Conservation (phyloP, 92 coral and sea anemone genomes). For the Meandrina meandrites region DNA sequence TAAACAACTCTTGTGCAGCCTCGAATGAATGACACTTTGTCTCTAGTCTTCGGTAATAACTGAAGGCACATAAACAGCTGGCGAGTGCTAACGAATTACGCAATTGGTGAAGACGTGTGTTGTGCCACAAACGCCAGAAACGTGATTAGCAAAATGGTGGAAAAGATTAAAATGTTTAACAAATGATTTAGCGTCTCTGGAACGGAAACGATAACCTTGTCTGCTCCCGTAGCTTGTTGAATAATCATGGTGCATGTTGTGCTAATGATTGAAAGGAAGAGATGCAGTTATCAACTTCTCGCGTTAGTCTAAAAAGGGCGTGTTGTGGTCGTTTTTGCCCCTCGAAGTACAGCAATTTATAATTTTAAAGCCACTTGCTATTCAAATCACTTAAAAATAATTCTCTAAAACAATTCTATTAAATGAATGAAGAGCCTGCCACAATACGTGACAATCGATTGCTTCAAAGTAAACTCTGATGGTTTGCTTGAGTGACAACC, state of each 20-base stretch:
- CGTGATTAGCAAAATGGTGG: neutral
- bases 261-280: neutral
- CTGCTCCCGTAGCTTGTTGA: too few relatives aligned
- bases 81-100: too few relatives aligned
- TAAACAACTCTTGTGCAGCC: neutral
- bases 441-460: neutral
- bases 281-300: neutral
- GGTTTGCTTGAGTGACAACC: constrained; percentile 1
- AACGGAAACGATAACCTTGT: neutral
- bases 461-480: neutral
- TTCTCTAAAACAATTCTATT: neutral
- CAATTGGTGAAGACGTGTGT: neutral
- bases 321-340: neutral
- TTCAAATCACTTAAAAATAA: neutral
- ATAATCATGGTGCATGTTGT: too few relatives aligned
- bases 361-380: neutral
- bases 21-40: neutral
- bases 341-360: neutral
- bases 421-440: neutral
- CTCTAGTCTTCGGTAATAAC: neutral
- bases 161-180: neutral
- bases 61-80: too few relatives aligned
- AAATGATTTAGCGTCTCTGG: neutral
- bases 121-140: neutral
- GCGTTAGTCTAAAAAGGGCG: neutral